Evolutionary conservation across 2,888 invertebrate genomes (phyloP).

Genomic region (Automeris io): DNA sequence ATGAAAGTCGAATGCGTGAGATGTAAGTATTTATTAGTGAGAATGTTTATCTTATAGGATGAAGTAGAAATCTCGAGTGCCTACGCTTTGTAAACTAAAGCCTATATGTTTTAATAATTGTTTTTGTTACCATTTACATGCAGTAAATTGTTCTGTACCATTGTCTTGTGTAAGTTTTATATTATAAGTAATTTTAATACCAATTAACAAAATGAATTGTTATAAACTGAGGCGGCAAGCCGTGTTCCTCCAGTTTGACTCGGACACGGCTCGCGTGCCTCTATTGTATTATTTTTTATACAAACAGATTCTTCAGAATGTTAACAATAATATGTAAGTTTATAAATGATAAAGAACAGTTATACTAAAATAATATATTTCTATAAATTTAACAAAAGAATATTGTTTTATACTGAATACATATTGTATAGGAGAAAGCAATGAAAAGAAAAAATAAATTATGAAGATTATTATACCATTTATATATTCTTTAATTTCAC

Average conservation of each 20-base stretch:
- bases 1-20: slow-evolving; percentile 44
- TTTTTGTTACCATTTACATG: slow-evolving; percentile 74
- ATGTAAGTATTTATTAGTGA: slow-evolving; percentile 73
- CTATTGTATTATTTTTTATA: slow-evolving; percentile 74
- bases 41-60: slow-evolving; percentile 65
- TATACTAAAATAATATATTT: slow-evolving; percentile 77
- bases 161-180: slow-evolving; percentile 70
- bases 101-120: slow-evolving; percentile 61
- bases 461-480: slow-evolving; percentile 76
- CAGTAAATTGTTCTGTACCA: slow-evolving; percentile 68
- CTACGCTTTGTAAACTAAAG: slow-evolving; percentile 75
- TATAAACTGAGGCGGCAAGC: slow-evolving; percentile 35
- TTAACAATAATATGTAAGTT: slow-evolving; percentile 76
- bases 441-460: slow-evolving; percentile 70
- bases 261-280: slow-evolving; percentile 24
- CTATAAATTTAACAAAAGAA: slow-evolving; percentile 76
- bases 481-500: slow-evolving; percentile 48
- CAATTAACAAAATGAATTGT: slow-evolving; percentile 74
- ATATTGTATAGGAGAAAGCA: slow-evolving; percentile 67
- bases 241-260: not conserved
- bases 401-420: slow-evolving; percentile 76
- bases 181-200: slow-evolving; percentile 65
- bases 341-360: slow-evolving; percentile 70
- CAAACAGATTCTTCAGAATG: slow-evolving; percentile 68
- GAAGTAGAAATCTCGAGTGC: slow-evolving; percentile 77